Conservation (phyloP, 2,888 invertebrate species). For the Celastrina argiolus region DNA sequence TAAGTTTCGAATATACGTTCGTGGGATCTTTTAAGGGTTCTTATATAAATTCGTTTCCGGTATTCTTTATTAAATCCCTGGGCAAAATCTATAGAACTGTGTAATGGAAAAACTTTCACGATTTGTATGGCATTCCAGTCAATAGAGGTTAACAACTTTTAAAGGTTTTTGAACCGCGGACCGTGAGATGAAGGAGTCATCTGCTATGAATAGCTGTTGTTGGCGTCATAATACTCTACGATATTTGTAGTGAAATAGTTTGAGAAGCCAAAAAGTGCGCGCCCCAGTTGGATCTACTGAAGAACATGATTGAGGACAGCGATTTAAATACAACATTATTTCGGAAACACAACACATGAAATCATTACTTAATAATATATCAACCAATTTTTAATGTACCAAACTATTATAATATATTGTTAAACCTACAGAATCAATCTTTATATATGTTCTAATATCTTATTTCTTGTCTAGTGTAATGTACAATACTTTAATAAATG, state of each 20-base stretch:
- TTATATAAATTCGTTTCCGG: background rate
- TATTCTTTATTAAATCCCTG: background rate
- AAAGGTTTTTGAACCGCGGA: constrained; percentile 19
- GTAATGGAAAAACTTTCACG: constrained; percentile 13
- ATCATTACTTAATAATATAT: no score
- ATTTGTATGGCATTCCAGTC: constrained; percentile 17
- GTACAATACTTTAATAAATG: no score
- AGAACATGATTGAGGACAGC: no score
- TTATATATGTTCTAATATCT: no score
- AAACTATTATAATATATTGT: no score
- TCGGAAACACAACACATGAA: no score
- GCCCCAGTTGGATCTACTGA: no score
- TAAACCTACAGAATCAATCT: no score
- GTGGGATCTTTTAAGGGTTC: background rate
- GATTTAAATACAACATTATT: no score
- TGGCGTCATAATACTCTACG: background rate
- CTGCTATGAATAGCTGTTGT: background rate
- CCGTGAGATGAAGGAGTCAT: background rate
- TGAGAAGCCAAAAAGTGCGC: background rate
- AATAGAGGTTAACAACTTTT: constrained; percentile 15
- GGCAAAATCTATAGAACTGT: background rate
- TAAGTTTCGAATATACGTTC: background rate
- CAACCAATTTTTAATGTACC: no score
- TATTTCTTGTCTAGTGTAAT: no score
- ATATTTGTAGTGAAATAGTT: background rate